Base-by-base conservation (phyloP, 2,797 vertebrate species). In the Orientallactaga sibirica region DNA sequence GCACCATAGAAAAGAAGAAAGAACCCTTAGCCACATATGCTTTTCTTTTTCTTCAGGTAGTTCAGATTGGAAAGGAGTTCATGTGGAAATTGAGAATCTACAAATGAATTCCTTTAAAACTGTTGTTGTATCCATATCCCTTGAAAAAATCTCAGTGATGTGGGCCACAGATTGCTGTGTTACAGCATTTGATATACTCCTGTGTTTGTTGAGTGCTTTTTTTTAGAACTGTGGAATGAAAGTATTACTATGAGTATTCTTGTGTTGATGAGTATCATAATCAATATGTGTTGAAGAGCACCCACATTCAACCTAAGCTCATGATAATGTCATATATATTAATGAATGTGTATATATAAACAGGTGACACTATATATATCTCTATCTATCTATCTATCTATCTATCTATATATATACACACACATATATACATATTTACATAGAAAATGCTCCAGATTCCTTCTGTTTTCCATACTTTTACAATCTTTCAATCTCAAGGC, bases 221-320 rank as follows among this genome's bases (percentile, higher is more conserved):
- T 91, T 80, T 94, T 86, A 93, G 37, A 95, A 77, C 19, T 80
- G 37, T 89, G 37, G 6, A 91, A 87, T 93, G 43, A 10, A 90
- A 61, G 24, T 88, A 29, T 80, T 48, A 76, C 7, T 68, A 55
- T 48, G 58, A 88, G 7, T 92, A 90, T 92, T 29, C 18, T 90
- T 94, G 6, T 10, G 16, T 66, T 93, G 4, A 27, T 83, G 58
- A 79, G 58, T 86, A 48, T 48, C 84, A 83, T 92, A 62, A 81
- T 75, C 24, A 82, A 86, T 3, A 29, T 73, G 74, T 2, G 3
- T 62, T 88, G 2, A 89, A 94, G 41, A 76, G 16, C 78, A 4
- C 41, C 27, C 15, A 79, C 12, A 58, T 93, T 92, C 19, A 76
- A 70, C 18, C 20, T 37, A 55, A 93, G 92, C 8, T 67, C 24